Percentiles rank a stretch among this genome's conserved stretches.
phyloP scores from a whole-genome alignment of 2,797 vertebrate genomes.

The Amblyopsis hoosieri region DNA sequence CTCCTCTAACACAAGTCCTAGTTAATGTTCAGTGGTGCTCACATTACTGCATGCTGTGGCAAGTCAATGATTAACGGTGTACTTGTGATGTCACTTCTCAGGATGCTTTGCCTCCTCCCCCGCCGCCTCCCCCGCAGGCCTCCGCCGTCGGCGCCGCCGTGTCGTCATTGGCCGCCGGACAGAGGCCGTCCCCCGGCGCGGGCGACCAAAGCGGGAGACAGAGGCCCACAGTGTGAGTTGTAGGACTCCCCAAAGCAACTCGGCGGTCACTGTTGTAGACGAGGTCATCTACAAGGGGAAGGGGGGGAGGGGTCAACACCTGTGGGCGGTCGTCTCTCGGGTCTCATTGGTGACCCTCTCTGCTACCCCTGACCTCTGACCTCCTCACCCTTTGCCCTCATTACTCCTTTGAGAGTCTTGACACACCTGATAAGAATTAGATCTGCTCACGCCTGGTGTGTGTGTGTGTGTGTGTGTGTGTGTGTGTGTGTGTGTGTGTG shows the following conservation, averaged over 20 bases:
- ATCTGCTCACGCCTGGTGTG: conserved; percentile 34
- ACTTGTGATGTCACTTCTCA: conserved; percentile 57
- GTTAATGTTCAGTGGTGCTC: conserved; percentile 9
- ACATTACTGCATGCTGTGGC: conserved; percentile 19
- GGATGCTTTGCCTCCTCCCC: conserved; percentile 92
- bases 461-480: conserved; percentile 35
- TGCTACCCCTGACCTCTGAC: conserved; percentile 58
- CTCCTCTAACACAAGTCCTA: conserved; percentile 35
- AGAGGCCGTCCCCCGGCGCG: conserved; percentile 82
- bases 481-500: conserved; percentile 1
- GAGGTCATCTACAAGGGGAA: conserved; percentile 45
- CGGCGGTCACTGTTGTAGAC: conserved; percentile 47
- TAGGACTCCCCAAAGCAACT: conserved; percentile 34
- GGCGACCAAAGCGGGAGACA: conserved; percentile 87
- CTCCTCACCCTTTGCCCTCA: conserved; percentile 52
- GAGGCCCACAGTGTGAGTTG: conserved; percentile 96
- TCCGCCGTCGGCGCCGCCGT: conserved; percentile 79
- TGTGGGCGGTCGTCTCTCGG: conserved; percentile 53
- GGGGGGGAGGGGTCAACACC: conserved; percentile 58
- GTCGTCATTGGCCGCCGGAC: conserved; percentile 76
- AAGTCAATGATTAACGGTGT: conserved; percentile 11
- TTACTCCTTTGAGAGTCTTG: conserved; percentile 52
- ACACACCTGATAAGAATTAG: conserved; percentile 70
- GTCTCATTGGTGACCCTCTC: conserved; percentile 51
- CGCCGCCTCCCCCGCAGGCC: conserved; percentile 89